Evolutionary conservation across 30 jellyfish, hydroid and myxozoan species (phyloP).

Genomic region (Clytia hemisphaerica): DNA sequence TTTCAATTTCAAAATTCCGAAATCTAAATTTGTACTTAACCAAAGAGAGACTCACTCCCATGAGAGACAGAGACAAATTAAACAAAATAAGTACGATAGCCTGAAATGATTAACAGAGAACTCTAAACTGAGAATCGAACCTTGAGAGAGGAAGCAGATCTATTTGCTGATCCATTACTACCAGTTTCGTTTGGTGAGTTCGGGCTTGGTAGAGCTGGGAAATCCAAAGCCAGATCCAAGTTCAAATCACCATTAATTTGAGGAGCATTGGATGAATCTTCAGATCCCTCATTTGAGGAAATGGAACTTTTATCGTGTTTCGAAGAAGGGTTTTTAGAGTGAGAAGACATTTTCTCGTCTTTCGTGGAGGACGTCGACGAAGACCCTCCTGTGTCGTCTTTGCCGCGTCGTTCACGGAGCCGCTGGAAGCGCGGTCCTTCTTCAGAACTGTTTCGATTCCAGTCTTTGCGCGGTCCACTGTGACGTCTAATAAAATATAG

Average conservation of each 20-base stretch:
- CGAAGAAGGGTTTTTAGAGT: no score
- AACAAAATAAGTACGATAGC: no score
- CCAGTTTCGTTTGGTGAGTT: constrained; percentile 90
- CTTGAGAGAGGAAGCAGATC: constrained; percentile 17
- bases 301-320: no score
- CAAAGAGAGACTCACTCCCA: no score
- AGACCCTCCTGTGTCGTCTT: constrained; percentile 14
- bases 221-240: constrained; percentile 44
- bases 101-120: no score
- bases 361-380: not conserved
- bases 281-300: no score
- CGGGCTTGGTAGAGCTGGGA: constrained; percentile 99
- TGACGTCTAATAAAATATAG: not conserved
- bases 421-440: constrained; percentile 42
- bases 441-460: constrained; percentile 21
- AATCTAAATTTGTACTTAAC: no score
- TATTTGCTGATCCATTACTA: no score
- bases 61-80: no score
- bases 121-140: no score
- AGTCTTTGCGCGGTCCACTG: constrained; percentile 7
- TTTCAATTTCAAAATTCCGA: no score
- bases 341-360: no score
- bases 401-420: constrained; percentile 35
- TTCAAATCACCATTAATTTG: not conserved
- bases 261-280: constrained; percentile 1